Conservation (phyloP, 2,888 invertebrate species). For the Caenorhabditis macrosperma region DNA sequence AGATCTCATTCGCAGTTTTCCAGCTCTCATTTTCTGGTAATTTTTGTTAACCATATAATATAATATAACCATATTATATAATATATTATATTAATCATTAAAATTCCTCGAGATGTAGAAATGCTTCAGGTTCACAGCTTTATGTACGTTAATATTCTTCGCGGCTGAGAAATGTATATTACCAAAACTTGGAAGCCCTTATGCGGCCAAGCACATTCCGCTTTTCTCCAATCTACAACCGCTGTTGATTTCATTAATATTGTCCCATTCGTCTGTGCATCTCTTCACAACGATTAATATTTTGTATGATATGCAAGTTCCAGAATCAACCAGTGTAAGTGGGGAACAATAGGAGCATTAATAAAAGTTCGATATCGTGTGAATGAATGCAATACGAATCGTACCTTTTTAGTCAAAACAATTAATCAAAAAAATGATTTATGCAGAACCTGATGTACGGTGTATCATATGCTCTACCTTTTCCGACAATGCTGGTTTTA, state of each 20-base stretch:
- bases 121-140: conserved; percentile 65
- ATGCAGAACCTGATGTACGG: conserved; percentile 63
- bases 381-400: no score
- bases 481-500: conserved; percentile 63
- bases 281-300: conserved; percentile 37
- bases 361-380: neutral
- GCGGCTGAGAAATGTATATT: conserved; percentile 67
- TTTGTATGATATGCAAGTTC: conserved; percentile 12
- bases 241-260: conserved; percentile 57
- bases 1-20: conserved; percentile 61
- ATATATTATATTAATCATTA: no score
- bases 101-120: no score
- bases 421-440: neutral
- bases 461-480: conserved; percentile 63
- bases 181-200: conserved; percentile 68
- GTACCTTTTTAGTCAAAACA: no score
- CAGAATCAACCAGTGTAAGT: conserved; percentile 36
- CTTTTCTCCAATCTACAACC: conserved; percentile 68
- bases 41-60: no score
- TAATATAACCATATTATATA: no score
- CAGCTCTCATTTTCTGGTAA: conserved; percentile 66
- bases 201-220: conserved; percentile 67
- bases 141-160: conserved; percentile 62
- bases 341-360: neutral
- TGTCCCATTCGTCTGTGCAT: conserved; percentile 55